Evolutionary conservation across 2,888 invertebrate species (phyloP), one percentile per base, ranked within the genome.

Genomic region (Tiliacea citrago): DNA sequence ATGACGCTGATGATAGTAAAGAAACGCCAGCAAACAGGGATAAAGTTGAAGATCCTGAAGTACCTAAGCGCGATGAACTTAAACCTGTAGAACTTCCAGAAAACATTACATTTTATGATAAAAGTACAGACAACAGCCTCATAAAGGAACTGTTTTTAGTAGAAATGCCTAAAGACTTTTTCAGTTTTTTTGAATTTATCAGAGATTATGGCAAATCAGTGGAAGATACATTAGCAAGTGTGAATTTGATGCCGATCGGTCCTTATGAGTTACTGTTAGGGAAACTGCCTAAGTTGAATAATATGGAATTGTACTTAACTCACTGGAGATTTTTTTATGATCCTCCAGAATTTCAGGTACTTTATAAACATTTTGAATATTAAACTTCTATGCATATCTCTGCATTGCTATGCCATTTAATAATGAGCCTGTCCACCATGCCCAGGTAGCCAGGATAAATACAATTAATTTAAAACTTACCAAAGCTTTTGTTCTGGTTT

Each of bases 301-400:
- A 97, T 77, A 97, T 97, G 79, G 95, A 97, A 77, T 95, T 97
- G 78, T 98, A 98, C 91, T 96, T 99, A 66, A 94, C 97, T 16
- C 99, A 99, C 92, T 99, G 98, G 98, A 97, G 99, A 86, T 99
- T 98, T 94, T 99, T 97, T 92, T 99, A 98, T 93, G 99, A 99
- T 96, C 98, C 99, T 16, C 99, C 99, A 16, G 99, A 99, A 94
- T 98, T 99, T 93, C 98, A 99, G 95, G 97, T 97, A 92, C 84
- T 8, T 97, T 92, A 83, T 9, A 42, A 21, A 39, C 1, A 53
- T 45, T 58, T 49, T 18, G 18, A 42, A 51, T 9, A 51, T 21
- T 60, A 10, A 21, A 5, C n/a, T 42, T 8, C 21, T 9, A n/a
- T 39, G 8, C 9, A 21, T 1, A 8, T n/a, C 39, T 18, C 45